These are phyloP conservation scores for Mobula hypostoma DNA, from an alignment of 2,113 vertebrate genomes.

Conservation along the genomic window DNA sequence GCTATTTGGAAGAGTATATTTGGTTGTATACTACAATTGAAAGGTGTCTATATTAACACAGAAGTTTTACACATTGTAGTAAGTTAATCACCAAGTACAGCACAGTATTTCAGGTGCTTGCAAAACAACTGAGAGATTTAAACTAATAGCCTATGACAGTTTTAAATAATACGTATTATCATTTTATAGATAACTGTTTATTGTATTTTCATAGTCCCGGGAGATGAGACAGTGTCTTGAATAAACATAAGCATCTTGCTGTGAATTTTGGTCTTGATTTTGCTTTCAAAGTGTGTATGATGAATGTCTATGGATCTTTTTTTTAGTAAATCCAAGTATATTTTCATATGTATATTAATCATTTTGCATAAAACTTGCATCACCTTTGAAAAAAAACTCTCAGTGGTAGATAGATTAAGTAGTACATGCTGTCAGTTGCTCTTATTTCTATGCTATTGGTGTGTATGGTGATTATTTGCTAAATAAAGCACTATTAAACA, in stretches of 20 bases:
- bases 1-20: neutral
- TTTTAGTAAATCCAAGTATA: neutral
- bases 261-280: slow-evolving; percentile 41
- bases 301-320: neutral
- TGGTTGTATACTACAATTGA: neutral
- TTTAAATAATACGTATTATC: slow-evolving; percentile 40
- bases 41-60: neutral
- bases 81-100: neutral
- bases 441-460: neutral
- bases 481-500: neutral
- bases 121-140: slow-evolving; percentile 38
- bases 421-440: neutral
- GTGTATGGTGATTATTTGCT: neutral
- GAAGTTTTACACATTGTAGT: neutral
- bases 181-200: slow-evolving; percentile 38
- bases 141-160: slow-evolving; percentile 28
- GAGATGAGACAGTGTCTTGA: slow-evolving; percentile 44
- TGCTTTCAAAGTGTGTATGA: slow-evolving; percentile 13
- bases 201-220: slow-evolving; percentile 44
- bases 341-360: neutral
- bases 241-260: slow-evolving; percentile 43
- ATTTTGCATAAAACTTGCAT: neutral
- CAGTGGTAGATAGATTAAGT: neutral
- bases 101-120: slow-evolving; percentile 33
- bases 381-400: neutral